These are phyloP conservation scores for Antedon mediterranea DNA, from an alignment of 53 echinoderm and acorn worm species.

Conservation along the genomic window DNA sequence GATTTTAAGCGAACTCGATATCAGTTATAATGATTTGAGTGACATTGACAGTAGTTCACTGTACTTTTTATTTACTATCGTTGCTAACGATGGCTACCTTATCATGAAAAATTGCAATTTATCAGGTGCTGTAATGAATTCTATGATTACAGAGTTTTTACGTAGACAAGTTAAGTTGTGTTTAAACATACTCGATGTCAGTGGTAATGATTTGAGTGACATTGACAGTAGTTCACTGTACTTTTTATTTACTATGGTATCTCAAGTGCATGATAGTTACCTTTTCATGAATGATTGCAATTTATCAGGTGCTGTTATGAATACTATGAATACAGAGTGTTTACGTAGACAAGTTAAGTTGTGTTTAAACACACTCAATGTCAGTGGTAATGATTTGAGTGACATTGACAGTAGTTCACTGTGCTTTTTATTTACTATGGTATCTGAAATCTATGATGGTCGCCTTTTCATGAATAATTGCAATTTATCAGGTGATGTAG, in stretches of 20 bases:
- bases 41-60: not conserved
- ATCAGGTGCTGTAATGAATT: not conserved
- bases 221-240: not conserved
- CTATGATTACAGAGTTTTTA: not conserved
- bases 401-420: too few relatives aligned
- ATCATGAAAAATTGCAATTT: not conserved
- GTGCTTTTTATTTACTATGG: too few relatives aligned
- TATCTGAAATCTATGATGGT: too few relatives aligned
- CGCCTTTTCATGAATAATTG: not conserved
- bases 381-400: too few relatives aligned
- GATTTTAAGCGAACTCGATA: not conserved
- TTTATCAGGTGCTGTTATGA: not conserved
- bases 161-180: not conserved
- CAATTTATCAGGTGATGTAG: not conserved
- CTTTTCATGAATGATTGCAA: not conserved
- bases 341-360: too few relatives aligned
- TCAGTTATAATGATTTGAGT: not conserved
- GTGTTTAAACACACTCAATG: too few relatives aligned
- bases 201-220: not conserved
- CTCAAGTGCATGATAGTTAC: not conserved
- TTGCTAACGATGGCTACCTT: not conserved
- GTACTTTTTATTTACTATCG: not conserved
- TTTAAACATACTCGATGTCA: not conserved
- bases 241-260: not conserved
- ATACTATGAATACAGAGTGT: not conserved